Base-by-base conservation (phyloP, 1,140 invertebrate species). In the Nixonia krombeini region DNA sequence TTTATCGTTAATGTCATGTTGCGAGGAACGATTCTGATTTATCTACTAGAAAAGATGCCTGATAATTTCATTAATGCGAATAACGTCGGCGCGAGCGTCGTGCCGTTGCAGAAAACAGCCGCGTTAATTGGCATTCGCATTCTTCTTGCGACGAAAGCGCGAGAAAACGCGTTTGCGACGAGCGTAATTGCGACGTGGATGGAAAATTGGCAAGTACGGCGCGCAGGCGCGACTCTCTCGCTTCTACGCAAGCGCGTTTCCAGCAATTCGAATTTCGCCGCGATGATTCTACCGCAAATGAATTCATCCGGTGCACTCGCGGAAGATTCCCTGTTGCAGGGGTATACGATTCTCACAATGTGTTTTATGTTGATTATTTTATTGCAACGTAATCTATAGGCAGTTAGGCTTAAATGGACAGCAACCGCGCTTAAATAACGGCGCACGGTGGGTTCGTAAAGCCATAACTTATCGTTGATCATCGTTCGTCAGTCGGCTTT, bases 321-420 rank as follows among this genome's bases (percentile, higher is more conserved):
- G 40, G 16, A 47, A 52, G 58, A 56, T 56, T 59, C 17, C 41
- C 10, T 41, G 57, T 62, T 41, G 55, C 45, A 64, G 70, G 57
- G 28, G 29, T 57, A 53, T 61, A 35, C 29, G 17, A 61, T 59
- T 64, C 66, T 57, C 68, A 74, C 68, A 77, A 71, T 74, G 58
- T 74, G 71, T 74, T 80, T 81, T 77, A 80, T 74, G 77, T 81
- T 80, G 78, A 81, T 82, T 79, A 81, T 81, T 82, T 81, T 82
- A 82, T 78, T 79, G 78, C 71, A 69, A 72, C 61, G 67, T 81
- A 81, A 81, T 81, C 75, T 80, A 74, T 70, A 74, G 64, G 74
- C 68, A 72, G 69, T 79, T 76, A 77, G 67, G 58, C 63, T 74
- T 73, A 79, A 81, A 79, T 76, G 79, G 79, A 75, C 73, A 75